A percentile compares a stretch with the other conserved stretches of the same genome.
Conservation (phyloP, 2,797 vertebrate genomes). For the Pangasius macronema region DNA sequence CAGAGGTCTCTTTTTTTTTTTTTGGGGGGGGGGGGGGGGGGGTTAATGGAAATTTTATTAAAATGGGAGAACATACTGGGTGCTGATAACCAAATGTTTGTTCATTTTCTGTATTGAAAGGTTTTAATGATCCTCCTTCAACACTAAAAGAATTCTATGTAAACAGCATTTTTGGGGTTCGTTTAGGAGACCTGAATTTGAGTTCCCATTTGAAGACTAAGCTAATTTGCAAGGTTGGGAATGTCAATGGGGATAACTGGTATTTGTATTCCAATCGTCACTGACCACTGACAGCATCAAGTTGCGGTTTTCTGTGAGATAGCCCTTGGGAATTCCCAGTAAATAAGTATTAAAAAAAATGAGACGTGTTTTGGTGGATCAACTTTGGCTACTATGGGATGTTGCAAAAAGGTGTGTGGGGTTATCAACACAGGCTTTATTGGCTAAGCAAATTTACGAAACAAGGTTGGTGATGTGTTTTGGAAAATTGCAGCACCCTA, state of each 20-base stretch:
- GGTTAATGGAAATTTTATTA: constrained; percentile 37
- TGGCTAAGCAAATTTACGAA: neutral
- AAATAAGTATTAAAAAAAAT: neutral
- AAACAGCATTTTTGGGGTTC: constrained; percentile 1
- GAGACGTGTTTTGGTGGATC: constrained; percentile 36
- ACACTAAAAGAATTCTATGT: constrained; percentile 43
- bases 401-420: neutral
- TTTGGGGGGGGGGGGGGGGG: neutral
- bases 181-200: neutral
- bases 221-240: constrained; percentile 12
- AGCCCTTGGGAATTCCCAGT: constrained; percentile 2
- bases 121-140: constrained; percentile 23
- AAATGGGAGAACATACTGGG: constrained; percentile 39
- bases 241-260: constrained; percentile 16
- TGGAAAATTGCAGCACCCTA: constrained; percentile 10
- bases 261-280: constrained; percentile 2
- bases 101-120: constrained; percentile 16
- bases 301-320: neutral
- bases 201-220: neutral
- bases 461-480: neutral
- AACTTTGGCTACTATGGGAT: constrained; percentile 22
- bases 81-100: constrained; percentile 58
- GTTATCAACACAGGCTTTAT: neutral
- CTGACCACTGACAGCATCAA: neutral
- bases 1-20: too few relatives aligned